Conservation (phyloP, 2,113 vertebrate genomes). For the Papio anubis region DNA sequence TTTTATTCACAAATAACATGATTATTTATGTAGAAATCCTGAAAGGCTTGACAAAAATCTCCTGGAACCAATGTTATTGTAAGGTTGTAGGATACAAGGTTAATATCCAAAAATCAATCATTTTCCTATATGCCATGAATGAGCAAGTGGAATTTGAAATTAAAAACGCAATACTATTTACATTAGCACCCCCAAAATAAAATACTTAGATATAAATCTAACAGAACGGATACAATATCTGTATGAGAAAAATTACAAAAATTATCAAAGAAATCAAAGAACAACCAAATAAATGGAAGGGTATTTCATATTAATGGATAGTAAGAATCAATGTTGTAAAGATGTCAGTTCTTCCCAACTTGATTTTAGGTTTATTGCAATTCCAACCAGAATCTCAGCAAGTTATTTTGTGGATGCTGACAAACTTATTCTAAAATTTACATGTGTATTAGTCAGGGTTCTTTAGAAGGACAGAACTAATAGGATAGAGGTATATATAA, state of each 20-base stretch:
- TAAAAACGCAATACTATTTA: not conserved
- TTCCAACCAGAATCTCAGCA: not conserved
- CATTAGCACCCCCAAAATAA: not conserved
- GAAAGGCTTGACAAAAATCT: not conserved
- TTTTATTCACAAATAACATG: not conserved
- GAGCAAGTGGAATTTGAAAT: not conserved
- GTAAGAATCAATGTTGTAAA: not conserved
- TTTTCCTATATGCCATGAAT: not conserved
- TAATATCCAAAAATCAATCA: not conserved
- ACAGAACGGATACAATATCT: not conserved
- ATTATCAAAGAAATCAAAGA: not conserved
- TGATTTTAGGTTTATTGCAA: not conserved
- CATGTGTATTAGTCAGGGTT: not conserved
- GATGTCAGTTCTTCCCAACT: not conserved
- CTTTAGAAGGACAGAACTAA: no score
- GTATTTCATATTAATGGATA: not conserved
- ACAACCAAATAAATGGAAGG: not conserved
- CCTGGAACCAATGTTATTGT: not conserved
- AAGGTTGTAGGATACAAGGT: not conserved
- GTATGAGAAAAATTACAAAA: not conserved
- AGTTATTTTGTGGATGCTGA: not conserved
- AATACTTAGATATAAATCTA: not conserved
- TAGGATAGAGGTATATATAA: no score
- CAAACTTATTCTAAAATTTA: not conserved
- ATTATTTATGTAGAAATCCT: not conserved